Conservation (phyloP, 2,113 vertebrate species). For the Xyrauchen texanus region DNA sequence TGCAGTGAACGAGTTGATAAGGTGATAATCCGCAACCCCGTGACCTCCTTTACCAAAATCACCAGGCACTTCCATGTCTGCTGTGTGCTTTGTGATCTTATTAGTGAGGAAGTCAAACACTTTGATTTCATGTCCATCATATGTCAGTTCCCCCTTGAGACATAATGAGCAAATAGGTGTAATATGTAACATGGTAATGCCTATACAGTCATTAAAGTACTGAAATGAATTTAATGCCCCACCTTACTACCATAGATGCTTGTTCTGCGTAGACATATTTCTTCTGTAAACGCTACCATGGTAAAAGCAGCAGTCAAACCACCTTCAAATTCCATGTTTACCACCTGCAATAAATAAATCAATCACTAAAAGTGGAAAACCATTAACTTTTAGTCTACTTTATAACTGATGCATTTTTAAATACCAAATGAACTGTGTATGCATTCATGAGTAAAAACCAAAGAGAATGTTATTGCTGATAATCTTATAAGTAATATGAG, state of each 20-base stretch:
- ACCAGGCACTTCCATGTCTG: neutral
- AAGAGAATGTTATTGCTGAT: neutral
- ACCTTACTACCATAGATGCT: constrained; percentile 80
- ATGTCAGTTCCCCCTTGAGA: constrained; percentile 75
- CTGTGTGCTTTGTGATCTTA: constrained; percentile 60
- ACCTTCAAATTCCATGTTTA: constrained; percentile 85
- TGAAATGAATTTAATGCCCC: constrained; percentile 1
- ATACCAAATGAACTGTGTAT: no score
- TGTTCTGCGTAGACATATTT: constrained; percentile 73
- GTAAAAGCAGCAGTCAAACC: constrained; percentile 80
- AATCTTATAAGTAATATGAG: neutral
- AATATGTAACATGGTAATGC: neutral
- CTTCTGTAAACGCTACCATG: constrained; percentile 82
- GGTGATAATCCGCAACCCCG: constrained; percentile 75
- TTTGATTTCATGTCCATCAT: constrained; percentile 54
- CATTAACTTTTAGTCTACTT: neutral
- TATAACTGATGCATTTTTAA: neutral
- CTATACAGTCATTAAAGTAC: neutral
- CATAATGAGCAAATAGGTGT: neutral
- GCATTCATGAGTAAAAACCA: no score
- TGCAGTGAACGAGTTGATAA: constrained; percentile 77
- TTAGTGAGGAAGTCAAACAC: constrained; percentile 78
- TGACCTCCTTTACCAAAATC: constrained; percentile 65
- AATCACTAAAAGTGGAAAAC: no score
- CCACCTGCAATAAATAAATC: constrained; percentile 69